Conservation (phyloP, 2,888 invertebrate species). For the Aelia acuminata region DNA sequence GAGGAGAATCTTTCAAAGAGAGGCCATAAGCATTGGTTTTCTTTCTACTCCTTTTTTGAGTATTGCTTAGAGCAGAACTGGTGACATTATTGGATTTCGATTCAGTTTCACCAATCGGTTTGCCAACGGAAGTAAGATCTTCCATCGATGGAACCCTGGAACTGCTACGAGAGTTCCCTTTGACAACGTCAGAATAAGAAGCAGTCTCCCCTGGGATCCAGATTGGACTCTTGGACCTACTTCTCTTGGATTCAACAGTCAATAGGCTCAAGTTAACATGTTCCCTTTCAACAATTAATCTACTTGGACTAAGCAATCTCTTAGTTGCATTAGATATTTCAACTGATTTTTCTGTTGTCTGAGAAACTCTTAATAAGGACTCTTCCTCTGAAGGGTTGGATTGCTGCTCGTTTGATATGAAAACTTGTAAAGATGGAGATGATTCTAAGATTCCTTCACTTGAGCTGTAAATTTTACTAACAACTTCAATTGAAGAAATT, state of each 20-base stretch:
- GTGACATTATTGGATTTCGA: background rate
- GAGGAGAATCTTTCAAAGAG: background rate
- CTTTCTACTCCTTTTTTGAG: constrained; percentile 19
- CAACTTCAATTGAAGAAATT: background rate
- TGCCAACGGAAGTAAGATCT: background rate
- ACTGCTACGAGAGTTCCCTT: constrained; percentile 70
- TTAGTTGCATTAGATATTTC: background rate
- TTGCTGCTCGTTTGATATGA: background rate
- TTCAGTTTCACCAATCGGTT: background rate
- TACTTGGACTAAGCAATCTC: constrained; percentile 7
- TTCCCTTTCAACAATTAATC: background rate
- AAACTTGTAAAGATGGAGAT: background rate
- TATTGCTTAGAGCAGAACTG: background rate
- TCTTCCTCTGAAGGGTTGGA: background rate
- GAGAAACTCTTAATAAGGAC: background rate
- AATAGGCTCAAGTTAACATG: background rate
- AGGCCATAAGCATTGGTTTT: constrained; percentile 24
- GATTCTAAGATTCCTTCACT: background rate
- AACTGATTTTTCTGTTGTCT: background rate
- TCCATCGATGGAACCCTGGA: constrained; percentile 51
- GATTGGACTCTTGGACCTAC: constrained; percentile 75
- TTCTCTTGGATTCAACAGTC: background rate
- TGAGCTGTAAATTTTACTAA: background rate
- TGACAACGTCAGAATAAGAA: constrained; percentile 85
- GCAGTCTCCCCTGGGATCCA: constrained; percentile 80